Evolutionary conservation across 1,140 invertebrate genomes (phyloP), one percentile per base, ranked within the genome.

Genomic region (Hestina assimilis): DNA sequence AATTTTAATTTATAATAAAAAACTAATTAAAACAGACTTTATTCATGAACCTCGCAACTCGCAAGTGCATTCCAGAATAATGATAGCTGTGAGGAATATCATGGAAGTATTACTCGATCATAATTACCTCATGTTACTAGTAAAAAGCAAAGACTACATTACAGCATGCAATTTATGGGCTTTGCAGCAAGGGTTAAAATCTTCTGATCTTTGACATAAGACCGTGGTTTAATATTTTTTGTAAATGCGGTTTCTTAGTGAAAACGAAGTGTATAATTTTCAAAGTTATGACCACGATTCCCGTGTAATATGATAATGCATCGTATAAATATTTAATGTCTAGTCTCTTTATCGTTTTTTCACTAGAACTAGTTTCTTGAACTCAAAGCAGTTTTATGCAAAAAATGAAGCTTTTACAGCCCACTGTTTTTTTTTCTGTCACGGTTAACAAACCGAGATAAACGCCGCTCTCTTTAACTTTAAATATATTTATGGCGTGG

Each of bases 291-390:
- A 83, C 82, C 83, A 85, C 81, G 80, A 79, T 79, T 79, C 81
- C 71, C 81, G 63, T 82, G 84, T 88, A 86, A 86, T 86, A 88
- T 88, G 83, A 88, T 88, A 88, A 88, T 88, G 82, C 72, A 69
- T 72, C 69, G 77, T 83, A 88, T 88, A 85, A 85, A 85, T 85
- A 83, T 86, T 86, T 85, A 75, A 85, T 83, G 77, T 78, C 77
- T 82, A 80, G 69, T 66, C 69, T 69, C 70, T 76, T 78, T 76
- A 79, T 82, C 74, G 71, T 86, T 85, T 87, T 86, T 84, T 73
- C 74, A 52, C 56, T 50, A 62, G 63, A 85, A 87, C 82, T 74
- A 68, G 81, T 86, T 83, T 74, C 60, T 66, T 64, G 63, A 45
- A 41, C 59, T 58, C 71, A 70, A 72, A 73, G 72, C 59, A 69